phyloP scores from a whole-genome alignment of 1,140 invertebrate species.

The Rhyzopertha dominica region DNA sequence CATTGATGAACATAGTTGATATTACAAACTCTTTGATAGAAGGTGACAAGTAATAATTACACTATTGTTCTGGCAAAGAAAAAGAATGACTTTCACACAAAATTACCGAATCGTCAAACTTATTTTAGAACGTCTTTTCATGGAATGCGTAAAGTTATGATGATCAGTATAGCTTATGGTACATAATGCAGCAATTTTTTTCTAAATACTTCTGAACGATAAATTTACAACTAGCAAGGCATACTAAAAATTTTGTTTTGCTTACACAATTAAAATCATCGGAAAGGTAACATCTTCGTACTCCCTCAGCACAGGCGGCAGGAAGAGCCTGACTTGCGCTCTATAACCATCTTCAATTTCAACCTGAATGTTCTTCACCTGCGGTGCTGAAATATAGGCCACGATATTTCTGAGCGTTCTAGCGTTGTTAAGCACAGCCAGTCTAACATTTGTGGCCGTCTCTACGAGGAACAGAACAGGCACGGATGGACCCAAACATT shows the following conservation, averaged over 20 bases:
- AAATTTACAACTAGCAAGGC: too few species aligned
- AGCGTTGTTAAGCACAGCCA: constrained; percentile 54
- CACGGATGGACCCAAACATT: constrained; percentile 68
- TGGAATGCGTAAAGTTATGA: too few species aligned
- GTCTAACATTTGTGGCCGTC: constrained; percentile 51
- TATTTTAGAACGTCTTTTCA: too few species aligned
- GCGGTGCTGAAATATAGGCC: constrained; percentile 32
- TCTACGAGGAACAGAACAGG: constrained; percentile 59
- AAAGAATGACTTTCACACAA: too few species aligned
- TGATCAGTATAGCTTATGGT: too few species aligned
- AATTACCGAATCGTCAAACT: too few species aligned
- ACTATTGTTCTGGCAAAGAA: too few species aligned
- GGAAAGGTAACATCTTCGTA: constrained; percentile 78
- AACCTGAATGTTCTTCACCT: constrained; percentile 46
- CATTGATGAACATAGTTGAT: too few species aligned
- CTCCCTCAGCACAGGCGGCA: constrained; percentile 73
- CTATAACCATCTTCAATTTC: constrained; percentile 51
- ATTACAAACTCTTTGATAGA: too few species aligned
- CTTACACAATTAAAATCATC: constrained; percentile 74
- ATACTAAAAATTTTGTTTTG: constrained; percentile 37
- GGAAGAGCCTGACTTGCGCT: constrained; percentile 60
- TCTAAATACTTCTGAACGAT: too few species aligned
- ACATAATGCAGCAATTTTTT: too few species aligned
- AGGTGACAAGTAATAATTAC: too few species aligned
- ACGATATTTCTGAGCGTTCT: constrained; percentile 31